Evolutionary conservation across 2,113 vertebrate species (phyloP), one percentile per base, ranked within the genome.

Genomic region (Phalacrocorax brasilianus): DNA sequence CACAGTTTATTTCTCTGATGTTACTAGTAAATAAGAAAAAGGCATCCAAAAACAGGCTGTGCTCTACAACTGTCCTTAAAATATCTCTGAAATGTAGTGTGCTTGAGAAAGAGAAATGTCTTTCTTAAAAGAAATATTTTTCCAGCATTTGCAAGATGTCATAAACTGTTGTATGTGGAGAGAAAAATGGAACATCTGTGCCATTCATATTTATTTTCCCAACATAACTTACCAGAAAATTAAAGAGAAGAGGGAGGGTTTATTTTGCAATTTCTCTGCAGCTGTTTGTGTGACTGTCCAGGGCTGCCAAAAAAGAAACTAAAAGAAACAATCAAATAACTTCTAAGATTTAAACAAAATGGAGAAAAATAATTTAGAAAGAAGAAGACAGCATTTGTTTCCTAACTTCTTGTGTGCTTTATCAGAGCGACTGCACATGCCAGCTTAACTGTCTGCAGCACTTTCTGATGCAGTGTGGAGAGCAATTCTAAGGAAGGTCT

Each of bases 151-250:
- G 63, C 62, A 92, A 90, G 61, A 91, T 96, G 95, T 97, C 93
- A 96, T 85, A 83, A 93, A 96, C 86, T 82, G 35, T 96, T 96
- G 95, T 93, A 93, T 44, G n/a, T 22, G 7, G 84, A 94, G 74
- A 83, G 95, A 84, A 95, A 76, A 72, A 88, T 80, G 83, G 79
- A 85, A 92, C 94, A 96, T 95, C 93, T 96, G 91, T 89, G 76
- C 86, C 49, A 80, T 73, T 93, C 72, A 52, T 97, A 83, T 94
- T 98, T 97, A 94, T 98, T 98, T 97, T 97, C 90, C 85, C 94
- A 93, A 94, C 80, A 93, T 75, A 91, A 85, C 70, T 91, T 97
- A 85, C 20, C 75, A 94, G 80, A 96, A 96, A 97, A 96, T 96
- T 94, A 95, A 95, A 95, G 82, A 63, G 71, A 82, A 83, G 32